Evolutionary conservation across 2,797 vertebrate genomes (phyloP), one percentile per base, ranked within the genome.

Genomic region (Staurois parvus): DNA sequence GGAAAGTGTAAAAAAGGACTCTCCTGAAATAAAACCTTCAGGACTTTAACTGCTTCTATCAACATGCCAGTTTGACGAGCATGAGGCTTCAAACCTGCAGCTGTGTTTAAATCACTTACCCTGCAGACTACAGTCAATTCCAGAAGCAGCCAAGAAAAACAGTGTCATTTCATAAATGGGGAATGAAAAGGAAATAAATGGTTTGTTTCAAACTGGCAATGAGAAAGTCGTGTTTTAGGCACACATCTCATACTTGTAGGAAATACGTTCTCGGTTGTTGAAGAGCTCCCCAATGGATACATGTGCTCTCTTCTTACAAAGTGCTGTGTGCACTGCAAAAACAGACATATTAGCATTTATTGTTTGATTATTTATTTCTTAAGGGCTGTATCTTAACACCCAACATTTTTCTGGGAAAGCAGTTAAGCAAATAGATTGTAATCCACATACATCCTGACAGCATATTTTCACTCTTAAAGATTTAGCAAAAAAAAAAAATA

Each of bases 341-440:
- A 75, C 56, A 80, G 84, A 87, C 75, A 83, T 70, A 72, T 69
- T 73, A 42, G 66, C 21, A 29, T 42, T 66, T 78, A 78, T 45
- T 74, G n/a, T 78, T 73, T 74, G 59, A 34, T 37, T 87, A 30
- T 34, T 79, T 79, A n/a, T 73, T 86, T 90, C 91, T 89, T 89
- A 81, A 11, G 66, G n/a, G 72, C 64, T 73, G 56, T 87, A 87
- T 59, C 87, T 81, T 73, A 72, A 48, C 74, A 59, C 79, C 79
- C 77, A 86, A 87, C 74, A 87, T 89, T 89, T 88, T 91, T 84
- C 86, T 87, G 88, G 70, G 62, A 90, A 87, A 88, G 85, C 79
- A 86, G 68, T 62, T 79, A 62, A 88, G 85, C 90, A 92, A 91
- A 91, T 91, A 88, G 40, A 88, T 37, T 90, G 84, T 91, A 90